phyloP scores from a whole-genome alignment of 1,140 invertebrate species.

The Drusus annulatus region DNA sequence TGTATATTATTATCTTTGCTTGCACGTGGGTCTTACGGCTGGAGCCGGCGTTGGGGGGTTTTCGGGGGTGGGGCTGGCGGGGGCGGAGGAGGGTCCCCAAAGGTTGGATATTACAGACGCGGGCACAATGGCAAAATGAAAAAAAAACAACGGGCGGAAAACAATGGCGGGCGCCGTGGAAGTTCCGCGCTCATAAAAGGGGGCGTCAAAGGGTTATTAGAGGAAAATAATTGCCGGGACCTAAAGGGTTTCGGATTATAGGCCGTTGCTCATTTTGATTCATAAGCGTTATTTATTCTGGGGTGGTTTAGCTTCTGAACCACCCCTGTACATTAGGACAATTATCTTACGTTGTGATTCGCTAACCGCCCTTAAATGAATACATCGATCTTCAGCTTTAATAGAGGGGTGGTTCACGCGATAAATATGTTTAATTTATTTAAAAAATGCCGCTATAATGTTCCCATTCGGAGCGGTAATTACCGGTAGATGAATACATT shows the following conservation, averaged over 20 bases:
- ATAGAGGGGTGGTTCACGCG: conserved; percentile 9
- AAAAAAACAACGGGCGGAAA: conserved; percentile 7
- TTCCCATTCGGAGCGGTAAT: too few species aligned
- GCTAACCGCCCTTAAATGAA: conserved; percentile 24
- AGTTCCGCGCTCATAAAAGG: conserved; percentile 49
- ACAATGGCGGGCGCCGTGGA: conserved; percentile 17
- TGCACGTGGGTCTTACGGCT: too few species aligned
- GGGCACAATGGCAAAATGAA: conserved; percentile 17
- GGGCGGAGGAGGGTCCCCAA: not conserved
- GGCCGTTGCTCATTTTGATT: conserved; percentile 58
- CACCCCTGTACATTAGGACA: conserved; percentile 31
- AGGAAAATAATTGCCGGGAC: conserved; percentile 55
- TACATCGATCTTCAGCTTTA: conserved; percentile 9
- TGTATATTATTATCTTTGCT: too few species aligned
- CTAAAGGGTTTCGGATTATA: conserved; percentile 58
- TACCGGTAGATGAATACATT: too few species aligned
- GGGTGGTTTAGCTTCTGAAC: conserved; percentile 33
- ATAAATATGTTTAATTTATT: not conserved
- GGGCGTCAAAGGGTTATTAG: conserved; percentile 43
- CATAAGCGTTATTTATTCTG: conserved; percentile 58
- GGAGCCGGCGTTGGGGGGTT: too few species aligned
- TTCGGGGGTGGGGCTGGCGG: not conserved
- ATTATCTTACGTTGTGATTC: conserved; percentile 56
- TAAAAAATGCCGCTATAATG: not conserved
- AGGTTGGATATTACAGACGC: conserved; percentile 16